Conservation (phyloP, 2,888 invertebrate species). For the Parnassius smintheus region DNA sequence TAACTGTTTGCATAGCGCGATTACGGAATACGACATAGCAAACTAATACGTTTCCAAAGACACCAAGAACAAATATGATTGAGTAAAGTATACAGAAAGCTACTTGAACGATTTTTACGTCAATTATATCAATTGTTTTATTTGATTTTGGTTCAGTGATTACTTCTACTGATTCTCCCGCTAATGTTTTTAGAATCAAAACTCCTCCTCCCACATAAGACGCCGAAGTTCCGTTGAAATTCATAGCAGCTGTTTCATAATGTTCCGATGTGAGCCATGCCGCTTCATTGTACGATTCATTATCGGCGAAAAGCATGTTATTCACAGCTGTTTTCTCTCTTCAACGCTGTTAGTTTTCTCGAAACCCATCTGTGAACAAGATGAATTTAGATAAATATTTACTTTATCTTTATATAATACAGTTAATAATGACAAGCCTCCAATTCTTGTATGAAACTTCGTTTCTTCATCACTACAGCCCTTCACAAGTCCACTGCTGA, state of each 20-base stretch:
- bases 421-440: no score
- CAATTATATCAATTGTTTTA: slow-evolving; percentile 81
- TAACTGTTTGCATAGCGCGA: slow-evolving; percentile 94
- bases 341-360: slow-evolving; percentile 37
- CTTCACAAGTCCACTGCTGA: no score
- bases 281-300: slow-evolving; percentile 43
- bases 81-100: slow-evolving; percentile 88
- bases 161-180: slow-evolving; percentile 69
- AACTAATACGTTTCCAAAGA: slow-evolving; percentile 91
- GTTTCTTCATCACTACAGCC: no score
- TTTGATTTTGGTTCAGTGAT: slow-evolving; percentile 68
- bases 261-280: slow-evolving; percentile 33
- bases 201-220: slow-evolving; percentile 57
- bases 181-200: slow-evolving; percentile 65
- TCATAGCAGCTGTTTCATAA: slow-evolving; percentile 59
- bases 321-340: slow-evolving; percentile 32
- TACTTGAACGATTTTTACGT: slow-evolving; percentile 85
- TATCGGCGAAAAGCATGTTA: slow-evolving; percentile 51
- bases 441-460: no score
- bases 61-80: slow-evolving; percentile 89
- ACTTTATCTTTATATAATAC: no score
- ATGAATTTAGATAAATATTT: slow-evolving; percentile 19
- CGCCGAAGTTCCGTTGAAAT: slow-evolving; percentile 53
- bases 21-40: slow-evolving; percentile 93
- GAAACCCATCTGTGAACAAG: slow-evolving; percentile 62